Evolutionary conservation across 2,797 vertebrate species (phyloP), one percentile per base, ranked within the genome.

Genomic region (Lindbergichthys nudifrons): DNA sequence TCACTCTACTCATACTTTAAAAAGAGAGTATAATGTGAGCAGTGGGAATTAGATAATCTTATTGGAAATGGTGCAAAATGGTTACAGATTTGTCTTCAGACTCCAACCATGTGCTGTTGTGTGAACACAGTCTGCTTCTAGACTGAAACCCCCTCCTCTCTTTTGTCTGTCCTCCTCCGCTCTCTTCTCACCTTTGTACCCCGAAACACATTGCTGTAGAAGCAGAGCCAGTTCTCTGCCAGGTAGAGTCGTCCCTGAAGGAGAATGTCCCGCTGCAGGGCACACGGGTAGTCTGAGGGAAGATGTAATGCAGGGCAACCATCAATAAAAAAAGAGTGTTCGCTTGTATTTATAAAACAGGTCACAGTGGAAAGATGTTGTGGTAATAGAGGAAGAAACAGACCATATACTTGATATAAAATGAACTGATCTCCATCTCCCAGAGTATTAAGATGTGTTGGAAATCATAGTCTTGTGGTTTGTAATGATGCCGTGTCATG

Each of bases 151-250:
- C 19, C 16, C 23, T 19, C 19, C 11, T 13, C 7, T 26, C 42
- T 54, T 19, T 16, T 5, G 18, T n/a, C 10, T 1, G 1, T 12
- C 39, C 41, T 45, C n/a, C 30, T 36, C 15, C 9, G 2, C 56
- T 50, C 12, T 58, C 18, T 36, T 15, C 87, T 96, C 94, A 97
- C 97, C 88, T 96, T 96, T 4, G 97, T 98, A 75, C 97, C 95
- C 93, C 97, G 89, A 87, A 99, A 98, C 80, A 99, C 96, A 86
- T 97, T 96, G 94, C 97, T 98, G 95, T 98, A 94, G 95, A 99
- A 99, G 92, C 97, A 98, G 59, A 99, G 89, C 92, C 94, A 96
- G 88, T 96, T 97, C 90, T 98, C 96, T 26, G 97, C 95, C 77
- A 99, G 93, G 88, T 97, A 99, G 32, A 98, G 81, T 52, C 96